phyloP scores from a whole-genome alignment of 1,140 invertebrate genomes.

The Aphelenchoides avenae region DNA sequence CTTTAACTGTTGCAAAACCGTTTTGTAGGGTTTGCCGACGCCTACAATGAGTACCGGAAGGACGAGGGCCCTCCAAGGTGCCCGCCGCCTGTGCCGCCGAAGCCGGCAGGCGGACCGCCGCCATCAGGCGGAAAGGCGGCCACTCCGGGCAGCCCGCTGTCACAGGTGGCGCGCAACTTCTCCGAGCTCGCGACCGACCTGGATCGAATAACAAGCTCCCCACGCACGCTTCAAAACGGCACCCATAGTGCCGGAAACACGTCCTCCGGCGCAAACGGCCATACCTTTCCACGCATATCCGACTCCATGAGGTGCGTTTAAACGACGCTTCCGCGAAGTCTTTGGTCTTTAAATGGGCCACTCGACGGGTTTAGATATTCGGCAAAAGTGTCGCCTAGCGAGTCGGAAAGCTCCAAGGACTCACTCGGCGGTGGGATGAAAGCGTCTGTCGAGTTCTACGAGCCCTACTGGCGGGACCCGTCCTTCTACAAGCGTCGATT shows the following conservation, averaged over 20 bases:
- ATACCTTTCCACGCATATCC: too few species aligned
- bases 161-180: slow-evolving; percentile 15
- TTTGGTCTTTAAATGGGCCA: too few species aligned
- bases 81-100: slow-evolving; percentile 26
- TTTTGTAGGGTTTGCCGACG: neutral
- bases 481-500: slow-evolving; percentile 31
- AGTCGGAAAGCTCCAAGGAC: neutral
- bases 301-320: too few species aligned
- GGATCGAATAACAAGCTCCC: slow-evolving; percentile 17
- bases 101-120: too few species aligned
- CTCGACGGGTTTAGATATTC: too few species aligned
- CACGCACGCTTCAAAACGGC: neutral
- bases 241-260: too few species aligned
- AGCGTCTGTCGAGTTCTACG: slow-evolving; percentile 17
- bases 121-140: too few species aligned
- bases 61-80: slow-evolving; percentile 6
- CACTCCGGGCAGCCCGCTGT: neutral
- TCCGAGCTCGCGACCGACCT: slow-evolving; percentile 16
- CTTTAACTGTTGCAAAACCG: neutral
- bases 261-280: too few species aligned
- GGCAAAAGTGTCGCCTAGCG: neutral
- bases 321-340: too few species aligned
- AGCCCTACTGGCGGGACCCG: slow-evolving; percentile 36
- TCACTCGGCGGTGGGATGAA: neutral
- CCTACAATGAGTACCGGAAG: too few species aligned